Conservation (phyloP, 2,797 vertebrate genomes). For the Oreortyx pictus region DNA sequence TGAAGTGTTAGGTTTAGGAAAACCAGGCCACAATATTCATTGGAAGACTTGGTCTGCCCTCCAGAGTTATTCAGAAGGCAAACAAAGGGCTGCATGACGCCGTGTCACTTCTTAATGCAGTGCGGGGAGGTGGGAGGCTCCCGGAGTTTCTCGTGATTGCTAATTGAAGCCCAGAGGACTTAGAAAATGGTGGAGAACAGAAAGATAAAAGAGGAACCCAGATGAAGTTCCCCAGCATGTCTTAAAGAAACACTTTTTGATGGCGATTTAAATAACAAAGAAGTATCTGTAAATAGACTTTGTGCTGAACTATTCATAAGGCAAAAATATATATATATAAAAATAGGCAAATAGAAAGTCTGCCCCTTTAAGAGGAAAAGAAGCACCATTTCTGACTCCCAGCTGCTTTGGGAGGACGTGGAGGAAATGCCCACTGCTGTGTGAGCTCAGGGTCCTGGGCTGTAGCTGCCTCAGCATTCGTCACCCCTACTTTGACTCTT, state of each 20-base stretch:
- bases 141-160: neutral
- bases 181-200: neutral
- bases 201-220: conserved; percentile 55
- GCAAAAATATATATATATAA: neutral
- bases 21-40: neutral
- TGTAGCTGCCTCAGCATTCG: neutral
- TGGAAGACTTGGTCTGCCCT: neutral
- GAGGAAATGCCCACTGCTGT: fast-evolving
- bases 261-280: neutral
- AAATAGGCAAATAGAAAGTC: neutral
- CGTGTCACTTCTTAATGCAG: neutral
- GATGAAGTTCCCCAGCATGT: neutral
- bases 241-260: neutral
- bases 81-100: neutral
- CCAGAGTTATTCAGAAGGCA: neutral
- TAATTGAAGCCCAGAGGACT: conserved; percentile 63
- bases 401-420: neutral
- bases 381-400: neutral
- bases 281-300: neutral
- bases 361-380: neutral
- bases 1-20: neutral
- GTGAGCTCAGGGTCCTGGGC: neutral
- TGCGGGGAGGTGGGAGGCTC: neutral
- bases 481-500: neutral
- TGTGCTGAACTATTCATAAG: neutral